Evolutionary conservation across 2,113 vertebrate species (phyloP).

Genomic region (Poecilia latipinna): DNA sequence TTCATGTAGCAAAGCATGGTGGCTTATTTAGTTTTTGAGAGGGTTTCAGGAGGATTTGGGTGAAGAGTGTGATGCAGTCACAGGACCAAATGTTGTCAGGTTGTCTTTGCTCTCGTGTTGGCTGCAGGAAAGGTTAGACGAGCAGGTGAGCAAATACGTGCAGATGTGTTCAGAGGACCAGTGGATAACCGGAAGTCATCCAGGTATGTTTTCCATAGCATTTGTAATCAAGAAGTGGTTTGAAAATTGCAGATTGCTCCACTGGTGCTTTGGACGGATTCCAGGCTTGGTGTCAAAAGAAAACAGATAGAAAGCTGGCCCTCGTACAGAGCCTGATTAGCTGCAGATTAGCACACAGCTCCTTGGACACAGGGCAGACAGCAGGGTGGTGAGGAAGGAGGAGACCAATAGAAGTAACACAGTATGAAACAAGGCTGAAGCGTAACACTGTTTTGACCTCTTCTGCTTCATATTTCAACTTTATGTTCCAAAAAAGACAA

Average conservation of each 20-base stretch:
- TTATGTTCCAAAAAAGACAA: too few species aligned
- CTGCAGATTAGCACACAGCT: not conserved
- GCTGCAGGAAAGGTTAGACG: not conserved
- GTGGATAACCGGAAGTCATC: not conserved
- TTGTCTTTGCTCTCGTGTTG: not conserved
- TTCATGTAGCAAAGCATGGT: too few species aligned
- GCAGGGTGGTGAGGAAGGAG: too few species aligned
- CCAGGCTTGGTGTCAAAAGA: not conserved
- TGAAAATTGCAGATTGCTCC: not conserved
- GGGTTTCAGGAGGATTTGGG: not conserved
- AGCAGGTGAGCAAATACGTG: not conserved
- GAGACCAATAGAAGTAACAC: too few species aligned
- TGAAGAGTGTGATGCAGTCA: not conserved
- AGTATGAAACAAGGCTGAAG: too few species aligned
- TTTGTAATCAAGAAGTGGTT: not conserved
- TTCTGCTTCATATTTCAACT: too few species aligned
- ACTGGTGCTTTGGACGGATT: not conserved
- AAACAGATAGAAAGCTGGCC: too few species aligned
- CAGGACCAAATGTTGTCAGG: not conserved
- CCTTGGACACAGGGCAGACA: too few species aligned
- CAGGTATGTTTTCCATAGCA: not conserved
- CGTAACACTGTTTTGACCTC: too few species aligned
- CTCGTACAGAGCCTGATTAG: not conserved
- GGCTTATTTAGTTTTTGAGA: too few species aligned
- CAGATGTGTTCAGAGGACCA: too few species aligned